phyloP scores from a whole-genome alignment of 2,888 invertebrate genomes.

The Argyresthia goedartella region DNA sequence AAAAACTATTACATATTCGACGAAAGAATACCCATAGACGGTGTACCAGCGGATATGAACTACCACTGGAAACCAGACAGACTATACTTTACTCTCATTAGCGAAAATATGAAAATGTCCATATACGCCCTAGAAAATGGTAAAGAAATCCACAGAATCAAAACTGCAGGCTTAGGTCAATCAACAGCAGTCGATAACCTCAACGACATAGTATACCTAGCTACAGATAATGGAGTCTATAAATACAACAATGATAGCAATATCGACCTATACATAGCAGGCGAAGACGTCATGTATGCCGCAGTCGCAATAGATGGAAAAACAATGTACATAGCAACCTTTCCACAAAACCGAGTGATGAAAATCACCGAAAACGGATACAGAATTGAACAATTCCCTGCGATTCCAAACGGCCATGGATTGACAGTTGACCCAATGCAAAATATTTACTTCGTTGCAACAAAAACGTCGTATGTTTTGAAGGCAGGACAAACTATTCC shows the following conservation, averaged over 20 bases:
- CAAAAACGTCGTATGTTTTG: constrained; percentile 48
- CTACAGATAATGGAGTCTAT: constrained; percentile 59
- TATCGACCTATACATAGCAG: constrained; percentile 42
- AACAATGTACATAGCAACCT: constrained; percentile 51
- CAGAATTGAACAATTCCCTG: constrained; percentile 36
- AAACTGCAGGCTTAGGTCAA: constrained; percentile 51
- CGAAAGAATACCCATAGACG: constrained; percentile 31
- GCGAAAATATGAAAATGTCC: constrained; percentile 54
- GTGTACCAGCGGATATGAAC: constrained; percentile 54
- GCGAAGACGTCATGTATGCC: constrained; percentile 59
- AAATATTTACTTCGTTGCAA: constrained; percentile 53
- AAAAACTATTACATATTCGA: constrained; percentile 39
- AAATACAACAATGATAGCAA: constrained; percentile 49
- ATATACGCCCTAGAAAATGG: constrained; percentile 35
- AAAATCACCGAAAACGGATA: constrained; percentile 45
- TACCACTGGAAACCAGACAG: constrained; percentile 54
- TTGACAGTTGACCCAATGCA: constrained; percentile 47
- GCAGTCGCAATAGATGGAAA: constrained; percentile 41
- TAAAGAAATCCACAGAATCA: constrained; percentile 41
- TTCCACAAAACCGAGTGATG: constrained; percentile 57
- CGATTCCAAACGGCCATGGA: constrained; percentile 55
- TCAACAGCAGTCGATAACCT: constrained; percentile 58
- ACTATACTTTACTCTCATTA: constrained; percentile 49
- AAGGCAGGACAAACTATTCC: constrained; percentile 37
- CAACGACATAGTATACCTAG: constrained; percentile 54